Evolutionary conservation across 1,140 invertebrate species (phyloP).

Genomic region (Penaeus japonicus): DNA sequence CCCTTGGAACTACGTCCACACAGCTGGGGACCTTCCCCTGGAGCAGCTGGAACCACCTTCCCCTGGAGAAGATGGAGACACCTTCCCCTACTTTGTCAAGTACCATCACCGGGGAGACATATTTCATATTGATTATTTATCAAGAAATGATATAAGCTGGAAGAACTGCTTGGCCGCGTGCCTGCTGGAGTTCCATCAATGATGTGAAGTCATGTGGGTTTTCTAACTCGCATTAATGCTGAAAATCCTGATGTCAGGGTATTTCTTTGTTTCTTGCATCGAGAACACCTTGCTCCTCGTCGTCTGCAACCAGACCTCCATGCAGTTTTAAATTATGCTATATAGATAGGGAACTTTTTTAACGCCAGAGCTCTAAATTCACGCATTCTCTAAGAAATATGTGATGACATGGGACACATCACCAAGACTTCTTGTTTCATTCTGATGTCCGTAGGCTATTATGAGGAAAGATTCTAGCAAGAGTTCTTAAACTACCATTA

Average conservation of each 20-base stretch:
- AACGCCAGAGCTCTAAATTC: not conserved
- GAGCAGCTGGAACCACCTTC: no score
- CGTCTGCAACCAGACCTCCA: not conserved
- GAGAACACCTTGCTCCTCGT: constrained; percentile 20
- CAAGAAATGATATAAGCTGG: constrained; percentile 34
- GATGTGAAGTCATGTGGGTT: constrained; percentile 25
- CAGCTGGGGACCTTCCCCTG: no score
- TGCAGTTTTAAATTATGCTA: not conserved
- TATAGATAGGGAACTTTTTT: not conserved
- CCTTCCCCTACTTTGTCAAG: constrained; percentile 16
- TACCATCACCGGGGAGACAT: constrained; percentile 6
- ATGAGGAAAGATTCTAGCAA: constrained; percentile 11
- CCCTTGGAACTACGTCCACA: no score
- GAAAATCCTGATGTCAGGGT: constrained; percentile 16
- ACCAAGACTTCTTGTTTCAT: constrained; percentile 14
- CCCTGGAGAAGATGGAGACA: no score
- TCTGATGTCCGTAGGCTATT: constrained; percentile 29
- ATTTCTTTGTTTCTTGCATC: constrained; percentile 6
- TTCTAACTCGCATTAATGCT: constrained; percentile 35
- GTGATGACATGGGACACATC: constrained; percentile 33
- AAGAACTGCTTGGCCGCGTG: constrained; percentile 37
- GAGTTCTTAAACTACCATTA: constrained; percentile 10
- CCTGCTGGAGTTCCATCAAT: constrained; percentile 20
- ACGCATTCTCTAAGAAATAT: constrained; percentile 31
- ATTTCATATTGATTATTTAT: not conserved